Evolutionary conservation across 1,140 invertebrate species (phyloP).

Genomic region (Homarus americanus): DNA sequence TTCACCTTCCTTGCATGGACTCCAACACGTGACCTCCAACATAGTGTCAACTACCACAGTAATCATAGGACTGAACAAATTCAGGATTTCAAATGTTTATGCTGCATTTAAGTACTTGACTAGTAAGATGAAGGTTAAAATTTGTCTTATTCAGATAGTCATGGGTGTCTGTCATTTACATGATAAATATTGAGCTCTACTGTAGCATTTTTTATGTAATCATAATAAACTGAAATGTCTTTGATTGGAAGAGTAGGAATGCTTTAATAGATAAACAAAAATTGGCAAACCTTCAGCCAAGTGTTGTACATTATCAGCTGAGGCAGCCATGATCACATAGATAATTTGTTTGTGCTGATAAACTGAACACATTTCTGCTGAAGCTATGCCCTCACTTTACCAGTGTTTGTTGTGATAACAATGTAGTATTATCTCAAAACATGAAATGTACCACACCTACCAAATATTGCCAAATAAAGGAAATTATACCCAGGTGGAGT

Average conservation of each 20-base stretch:
- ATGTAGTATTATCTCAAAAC: constrained; percentile 56
- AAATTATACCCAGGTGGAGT: constrained; percentile 59
- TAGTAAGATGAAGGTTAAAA: background rate
- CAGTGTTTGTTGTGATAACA: constrained; percentile 69
- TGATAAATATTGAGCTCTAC: background rate
- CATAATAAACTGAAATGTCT: background rate
- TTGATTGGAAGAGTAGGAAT: constrained; percentile 53
- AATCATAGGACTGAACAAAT: background rate
- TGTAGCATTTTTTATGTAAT: constrained; percentile 40
- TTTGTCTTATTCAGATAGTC: constrained; percentile 42
- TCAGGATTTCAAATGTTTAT: background rate
- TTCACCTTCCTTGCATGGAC: constrained; percentile 46
- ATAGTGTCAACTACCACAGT: background rate
- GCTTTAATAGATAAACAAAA: constrained; percentile 70
- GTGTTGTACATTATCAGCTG: constrained; percentile 71
- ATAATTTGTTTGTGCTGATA: constrained; percentile 57
- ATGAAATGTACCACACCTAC: constrained; percentile 52
- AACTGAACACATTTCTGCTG: constrained; percentile 63
- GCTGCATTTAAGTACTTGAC: constrained; percentile 36
- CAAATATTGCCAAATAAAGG: constrained; percentile 71
- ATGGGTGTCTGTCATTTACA: constrained; percentile 59
- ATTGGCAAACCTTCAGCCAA: constrained; percentile 72
- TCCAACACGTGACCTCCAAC: constrained; percentile 13
- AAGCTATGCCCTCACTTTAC: constrained; percentile 57
- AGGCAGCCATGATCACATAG: constrained; percentile 74